Base-by-base conservation (phyloP, 2,113 vertebrate species). In the Conger conger region DNA sequence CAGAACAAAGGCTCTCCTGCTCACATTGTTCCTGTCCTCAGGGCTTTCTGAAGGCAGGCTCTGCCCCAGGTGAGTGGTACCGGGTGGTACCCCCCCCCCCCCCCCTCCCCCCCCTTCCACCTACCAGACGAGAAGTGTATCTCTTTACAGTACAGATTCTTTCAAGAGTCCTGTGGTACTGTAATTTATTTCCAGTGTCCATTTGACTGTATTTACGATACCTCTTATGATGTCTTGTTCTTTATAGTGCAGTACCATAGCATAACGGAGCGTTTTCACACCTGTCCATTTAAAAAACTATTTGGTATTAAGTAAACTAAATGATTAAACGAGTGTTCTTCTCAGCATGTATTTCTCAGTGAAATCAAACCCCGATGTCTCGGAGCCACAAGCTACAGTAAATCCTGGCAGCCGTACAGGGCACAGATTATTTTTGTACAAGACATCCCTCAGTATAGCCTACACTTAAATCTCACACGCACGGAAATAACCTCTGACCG, bases 1-100 rank as follows among this genome's bases (percentile, higher is more conserved):
- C 54, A 88, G 88, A 94, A 93, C 93, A 94, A 91, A 92, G 89
- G 88, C 27, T 3, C 79, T 78, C 37, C 45, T 42, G 50, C 88
- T 91, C 86, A 82, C 88, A 76, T 84, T 68, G 79, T 83, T 86
- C 80, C 30, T 81, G 82, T 73, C 54, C 53, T 50, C 68, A 57
- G 73, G 53, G 35, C 40, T 54, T 84, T 89, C 80, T 73, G 77
- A 38, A 83, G 73, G 36, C 85, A 87, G 88, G 90, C 91, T 91
- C 89, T 90, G 89, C 89, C 89, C 87, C 80, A 82, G 42, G 73
- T 57, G 81, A 50, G 87, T 86, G 88, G 84, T 87, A 76, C 42
- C 53, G 36, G 86, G 45, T 7, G 18, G 57, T 63, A 16, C 50
- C 16, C 50, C 7, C 50, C 50, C 50, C 50, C 50, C 50, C 20